Conservation (phyloP, 2,113 vertebrate genomes). For the Aptenodytes patagonicus region DNA sequence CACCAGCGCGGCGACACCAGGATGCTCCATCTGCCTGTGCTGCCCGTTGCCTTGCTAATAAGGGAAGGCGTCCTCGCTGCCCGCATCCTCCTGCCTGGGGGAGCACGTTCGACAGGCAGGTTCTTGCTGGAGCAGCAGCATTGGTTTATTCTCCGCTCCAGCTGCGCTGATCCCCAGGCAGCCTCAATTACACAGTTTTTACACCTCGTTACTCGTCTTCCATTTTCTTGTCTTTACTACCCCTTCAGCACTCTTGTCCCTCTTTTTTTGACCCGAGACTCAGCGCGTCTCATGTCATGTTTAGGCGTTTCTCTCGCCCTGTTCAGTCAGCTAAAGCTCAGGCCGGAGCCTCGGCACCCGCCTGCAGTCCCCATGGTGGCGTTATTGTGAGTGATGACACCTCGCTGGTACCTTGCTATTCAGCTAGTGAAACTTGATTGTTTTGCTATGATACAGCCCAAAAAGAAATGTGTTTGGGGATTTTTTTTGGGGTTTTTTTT, state of each 20-base stretch:
- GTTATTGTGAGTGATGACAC: neutral
- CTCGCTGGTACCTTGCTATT: neutral
- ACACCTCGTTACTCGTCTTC: rapidly evolving
- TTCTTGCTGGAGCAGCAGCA: rapidly evolving
- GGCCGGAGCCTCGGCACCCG: rapidly evolving
- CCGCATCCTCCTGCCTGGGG: neutral
- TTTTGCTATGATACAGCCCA: neutral
- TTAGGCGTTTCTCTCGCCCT: neutral
- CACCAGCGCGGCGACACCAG: rapidly evolving
- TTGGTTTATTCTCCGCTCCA: neutral
- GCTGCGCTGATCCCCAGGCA: neutral
- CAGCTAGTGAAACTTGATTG: neutral
- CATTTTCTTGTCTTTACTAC: neutral
- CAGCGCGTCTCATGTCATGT: rapidly evolving
- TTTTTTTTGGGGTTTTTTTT: neutral
- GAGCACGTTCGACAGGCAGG: rapidly evolving
- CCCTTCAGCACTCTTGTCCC: too few relatives aligned
- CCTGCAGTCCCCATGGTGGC: neutral
- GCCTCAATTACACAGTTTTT: neutral
- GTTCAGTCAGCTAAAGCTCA: neutral
- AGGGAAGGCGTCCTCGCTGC: neutral
- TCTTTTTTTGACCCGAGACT: neutral
- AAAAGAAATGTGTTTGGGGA: neutral
- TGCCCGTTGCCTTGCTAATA: neutral
- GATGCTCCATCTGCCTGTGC: too few relatives aligned